A percentile compares a stretch with the other conserved stretches of the same genome.
Conservation (phyloP, 2,888 invertebrate genomes). For the Ochropleura plecta region DNA sequence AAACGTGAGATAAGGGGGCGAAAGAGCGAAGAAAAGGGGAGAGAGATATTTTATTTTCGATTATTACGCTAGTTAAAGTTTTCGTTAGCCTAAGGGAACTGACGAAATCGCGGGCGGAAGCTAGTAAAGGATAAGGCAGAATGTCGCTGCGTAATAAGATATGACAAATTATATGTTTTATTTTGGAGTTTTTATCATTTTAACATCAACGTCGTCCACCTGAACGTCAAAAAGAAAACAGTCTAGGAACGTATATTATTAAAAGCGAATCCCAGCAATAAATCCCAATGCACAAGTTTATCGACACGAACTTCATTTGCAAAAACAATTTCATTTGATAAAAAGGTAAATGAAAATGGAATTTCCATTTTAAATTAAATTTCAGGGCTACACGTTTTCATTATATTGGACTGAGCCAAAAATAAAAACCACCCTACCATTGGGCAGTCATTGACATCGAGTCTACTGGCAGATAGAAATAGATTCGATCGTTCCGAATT, state of each 20-base stretch:
- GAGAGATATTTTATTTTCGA: too few species aligned
- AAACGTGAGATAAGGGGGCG: too few species aligned
- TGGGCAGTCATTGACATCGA: constrained; percentile 50
- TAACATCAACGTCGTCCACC: too few species aligned
- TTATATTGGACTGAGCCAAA: constrained; percentile 43
- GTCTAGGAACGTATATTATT: background rate
- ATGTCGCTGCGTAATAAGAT: background rate
- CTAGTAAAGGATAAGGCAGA: background rate
- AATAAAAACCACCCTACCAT: constrained; percentile 38
- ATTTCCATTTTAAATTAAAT: constrained; percentile 43
- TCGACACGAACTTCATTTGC: constrained; percentile 20
- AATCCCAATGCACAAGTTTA: constrained; percentile 24
- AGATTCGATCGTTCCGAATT: constrained; percentile 49
- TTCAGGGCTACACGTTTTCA: constrained; percentile 37
- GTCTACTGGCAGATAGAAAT: constrained; percentile 30
- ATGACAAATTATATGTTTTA: background rate
- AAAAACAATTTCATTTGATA: constrained; percentile 32
- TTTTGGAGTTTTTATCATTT: background rate
- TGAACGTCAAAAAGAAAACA: background rate
- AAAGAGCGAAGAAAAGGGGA: too few species aligned
- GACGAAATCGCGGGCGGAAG: too few species aligned
- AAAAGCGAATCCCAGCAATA: background rate
- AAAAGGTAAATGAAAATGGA: constrained; percentile 27
- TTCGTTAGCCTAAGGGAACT: too few species aligned
- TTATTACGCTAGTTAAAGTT: too few species aligned